Evolutionary conservation across 2,113 vertebrate species (phyloP), one percentile per base, ranked within the genome.

Genomic region (Rostratula benghalensis): DNA sequence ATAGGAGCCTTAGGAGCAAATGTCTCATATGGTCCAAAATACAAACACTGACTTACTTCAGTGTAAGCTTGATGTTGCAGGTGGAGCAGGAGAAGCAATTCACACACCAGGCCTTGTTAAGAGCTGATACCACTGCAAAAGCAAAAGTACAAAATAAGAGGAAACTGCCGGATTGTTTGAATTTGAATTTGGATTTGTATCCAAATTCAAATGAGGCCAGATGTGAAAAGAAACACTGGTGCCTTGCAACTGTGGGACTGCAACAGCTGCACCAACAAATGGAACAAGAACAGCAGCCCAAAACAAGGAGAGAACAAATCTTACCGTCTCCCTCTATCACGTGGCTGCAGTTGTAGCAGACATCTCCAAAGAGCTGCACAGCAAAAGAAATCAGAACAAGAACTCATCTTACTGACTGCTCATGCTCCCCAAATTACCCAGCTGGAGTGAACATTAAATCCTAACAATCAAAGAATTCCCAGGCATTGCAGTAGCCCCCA

Each of bases 71-170:
- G 96, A 98, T 98, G 91, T 99, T 99, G 98, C 99, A 99, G 94
- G 99, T 98, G 59, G 99, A 99, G 91, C 99, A 99, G 95, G 98
- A 98, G 75, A 99, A 99, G 95, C 99, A 99, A 97, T 98, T 98
- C 95, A 99, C 99, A 97, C 99, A 99, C 99, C 99, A 99, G 63
- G 99, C 99, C 97, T 99, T 99, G 97, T 99, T 99, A 83, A 99
- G 98, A 78, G 99, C 99, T 11, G 99, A 99, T 89, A 99, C 99
- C 97, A 99, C 99, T 99, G 96, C 50, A 78, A 87, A 96, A 83
- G 83, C n/a, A 89, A 82, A 91, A 45, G 53, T 23, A 83, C 50
- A 77, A 39, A 95, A 60, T 96, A 79, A 95, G 77, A 93, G 65
- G 41, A 90, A 93, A 93, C 43, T 63, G 81, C 11, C 0, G 0